phyloP scores from a whole-genome alignment of 2,797 vertebrate genomes.

The Molossus molossus region DNA sequence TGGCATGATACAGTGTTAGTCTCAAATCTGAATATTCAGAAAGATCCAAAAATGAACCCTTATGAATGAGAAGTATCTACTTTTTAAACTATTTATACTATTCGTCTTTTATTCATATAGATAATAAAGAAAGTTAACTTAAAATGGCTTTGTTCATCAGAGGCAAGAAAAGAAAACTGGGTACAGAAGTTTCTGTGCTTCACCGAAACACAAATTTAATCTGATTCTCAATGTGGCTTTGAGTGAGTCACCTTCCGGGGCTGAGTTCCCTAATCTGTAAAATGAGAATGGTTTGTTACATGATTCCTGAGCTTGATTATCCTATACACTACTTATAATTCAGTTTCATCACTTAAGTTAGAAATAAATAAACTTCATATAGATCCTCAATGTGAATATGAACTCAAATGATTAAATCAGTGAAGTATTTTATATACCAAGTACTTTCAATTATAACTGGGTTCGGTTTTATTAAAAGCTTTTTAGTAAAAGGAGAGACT shows the following conservation, averaged over 20 bases:
- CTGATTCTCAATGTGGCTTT: conserved; percentile 14
- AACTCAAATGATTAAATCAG: background rate
- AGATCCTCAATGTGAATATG: background rate
- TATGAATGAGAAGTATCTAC: conserved; percentile 43
- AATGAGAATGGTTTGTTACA: conserved; percentile 18
- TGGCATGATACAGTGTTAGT: conserved; percentile 3
- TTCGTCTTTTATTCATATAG: background rate
- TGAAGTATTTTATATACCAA: conserved; percentile 44
- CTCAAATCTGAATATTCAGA: conserved; percentile 47
- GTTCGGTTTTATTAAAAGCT: conserved; percentile 3
- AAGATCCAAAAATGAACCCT: background rate
- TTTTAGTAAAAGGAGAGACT: conserved; percentile 25
- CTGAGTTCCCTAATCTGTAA: conserved; percentile 48
- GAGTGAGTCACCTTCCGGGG: background rate
- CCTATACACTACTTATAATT: conserved; percentile 53
- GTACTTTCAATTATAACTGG: background rate
- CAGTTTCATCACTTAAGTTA: conserved; percentile 41
- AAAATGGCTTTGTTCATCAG: background rate
- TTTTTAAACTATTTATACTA: background rate
- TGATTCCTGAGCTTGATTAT: conserved; percentile 31
- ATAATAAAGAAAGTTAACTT: background rate
- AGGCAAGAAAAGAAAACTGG: conserved; percentile 23
- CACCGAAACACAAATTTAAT: background rate
- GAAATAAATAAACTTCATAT: background rate
- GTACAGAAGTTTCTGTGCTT: background rate